Evolutionary conservation across 2,113 vertebrate genomes (phyloP).

Genomic region (Microcebus jonahi): DNA sequence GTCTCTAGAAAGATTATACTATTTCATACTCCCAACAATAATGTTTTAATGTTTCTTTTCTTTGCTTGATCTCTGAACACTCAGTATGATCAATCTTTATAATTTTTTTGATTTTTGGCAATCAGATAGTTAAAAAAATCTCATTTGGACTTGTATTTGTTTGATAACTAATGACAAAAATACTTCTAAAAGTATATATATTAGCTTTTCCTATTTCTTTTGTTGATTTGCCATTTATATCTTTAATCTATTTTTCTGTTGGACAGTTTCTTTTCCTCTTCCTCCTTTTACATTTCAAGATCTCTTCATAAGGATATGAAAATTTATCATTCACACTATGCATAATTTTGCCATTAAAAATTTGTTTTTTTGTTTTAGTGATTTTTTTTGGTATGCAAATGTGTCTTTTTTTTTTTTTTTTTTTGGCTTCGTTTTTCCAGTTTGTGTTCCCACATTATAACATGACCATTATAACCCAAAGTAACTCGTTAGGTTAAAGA

Average conservation of each 20-base stretch:
- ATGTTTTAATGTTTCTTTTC: conserved; percentile 5
- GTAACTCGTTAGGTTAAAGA: background rate
- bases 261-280: background rate
- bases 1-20: background rate
- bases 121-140: background rate
- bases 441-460: background rate
- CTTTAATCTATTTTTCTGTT: background rate
- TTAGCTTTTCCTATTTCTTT: background rate
- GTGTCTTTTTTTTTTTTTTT: background rate
- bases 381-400: background rate
- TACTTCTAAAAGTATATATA: background rate
- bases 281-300: background rate
- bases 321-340: background rate
- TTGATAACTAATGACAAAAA: background rate
- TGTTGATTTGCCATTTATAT: background rate
- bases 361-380: background rate
- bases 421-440: background rate
- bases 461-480: background rate
- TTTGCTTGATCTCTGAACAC: background rate
- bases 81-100: background rate
- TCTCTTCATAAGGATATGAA: background rate
- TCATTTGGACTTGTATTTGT: background rate
- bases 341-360: conserved; percentile 22
- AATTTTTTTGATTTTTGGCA: background rate
- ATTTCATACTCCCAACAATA: background rate